phyloP scores from a whole-genome alignment of 2,888 invertebrate genomes.

The Gasteruption jaculator region DNA sequence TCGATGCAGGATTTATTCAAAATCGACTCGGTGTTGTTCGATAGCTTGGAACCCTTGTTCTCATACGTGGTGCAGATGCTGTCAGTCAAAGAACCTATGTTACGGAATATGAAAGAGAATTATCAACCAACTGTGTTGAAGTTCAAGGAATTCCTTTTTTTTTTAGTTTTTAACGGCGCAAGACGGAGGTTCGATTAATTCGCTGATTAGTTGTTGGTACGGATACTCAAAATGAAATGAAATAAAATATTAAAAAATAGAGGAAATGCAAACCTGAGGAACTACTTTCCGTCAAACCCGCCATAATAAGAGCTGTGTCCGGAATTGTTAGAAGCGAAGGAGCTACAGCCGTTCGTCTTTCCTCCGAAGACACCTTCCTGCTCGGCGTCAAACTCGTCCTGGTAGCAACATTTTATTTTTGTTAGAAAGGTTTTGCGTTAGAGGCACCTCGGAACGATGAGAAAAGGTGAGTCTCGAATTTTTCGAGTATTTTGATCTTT shows the following conservation, averaged over 20 bases:
- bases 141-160: no score
- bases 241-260: slow-evolving; percentile 10
- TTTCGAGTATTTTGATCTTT: no score
- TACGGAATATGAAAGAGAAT: no score
- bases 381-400: slow-evolving; percentile 45
- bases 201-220: slow-evolving; percentile 3
- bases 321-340: slow-evolving; percentile 53
- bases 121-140: no score
- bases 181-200: no score
- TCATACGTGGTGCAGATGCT: slow-evolving; percentile 62
- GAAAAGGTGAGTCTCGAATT: no score
- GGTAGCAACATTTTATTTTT: no score
- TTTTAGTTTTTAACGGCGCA: no score
- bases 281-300: slow-evolving; percentile 59
- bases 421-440: no score
- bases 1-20: slow-evolving; percentile 22
- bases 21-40: slow-evolving; percentile 29
- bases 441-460: no score
- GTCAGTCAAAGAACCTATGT: slow-evolving; percentile 58
- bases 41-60: slow-evolving; percentile 35
- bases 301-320: slow-evolving; percentile 44
- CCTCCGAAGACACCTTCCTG: slow-evolving; percentile 54
- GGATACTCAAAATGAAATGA: no score
- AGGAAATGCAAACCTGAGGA: slow-evolving; percentile 55
- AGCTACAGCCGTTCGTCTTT: slow-evolving; percentile 50